Conservation (phyloP, 2,797 vertebrate species). For the Lerista edwardsae region DNA sequence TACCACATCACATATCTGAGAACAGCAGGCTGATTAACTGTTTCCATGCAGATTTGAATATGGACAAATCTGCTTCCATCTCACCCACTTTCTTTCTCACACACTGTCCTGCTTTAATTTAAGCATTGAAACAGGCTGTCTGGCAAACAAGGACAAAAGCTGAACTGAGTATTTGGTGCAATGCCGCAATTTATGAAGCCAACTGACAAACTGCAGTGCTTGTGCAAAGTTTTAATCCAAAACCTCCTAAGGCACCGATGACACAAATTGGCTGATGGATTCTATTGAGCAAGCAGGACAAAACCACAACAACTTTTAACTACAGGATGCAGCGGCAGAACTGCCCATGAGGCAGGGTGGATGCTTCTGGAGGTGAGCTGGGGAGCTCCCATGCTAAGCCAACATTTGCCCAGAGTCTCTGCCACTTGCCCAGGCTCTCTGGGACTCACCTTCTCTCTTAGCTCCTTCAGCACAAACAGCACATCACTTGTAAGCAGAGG, state of each 20-base stretch:
- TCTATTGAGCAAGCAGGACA: neutral
- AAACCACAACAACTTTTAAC: neutral
- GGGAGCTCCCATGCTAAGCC: no score
- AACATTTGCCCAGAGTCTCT: no score
- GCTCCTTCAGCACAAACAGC: no score
- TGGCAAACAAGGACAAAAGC: neutral
- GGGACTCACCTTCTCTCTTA: no score
- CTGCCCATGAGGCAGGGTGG: no score
- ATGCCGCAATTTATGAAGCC: neutral
- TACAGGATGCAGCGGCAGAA: no score
- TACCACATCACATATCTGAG: neutral
- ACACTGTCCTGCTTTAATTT: neutral
- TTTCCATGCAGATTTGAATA: neutral
- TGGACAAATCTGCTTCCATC: neutral
- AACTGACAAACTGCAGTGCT: neutral
- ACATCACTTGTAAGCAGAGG: no score
- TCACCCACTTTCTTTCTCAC: no score
- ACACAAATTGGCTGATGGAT: neutral
- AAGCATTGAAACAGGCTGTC: neutral
- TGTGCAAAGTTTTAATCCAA: neutral
- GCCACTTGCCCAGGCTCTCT: no score
- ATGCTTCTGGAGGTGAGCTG: neutral
- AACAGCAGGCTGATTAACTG: neutral
- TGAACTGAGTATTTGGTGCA: neutral
- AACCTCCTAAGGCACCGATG: neutral